Base-by-base conservation (phyloP, 2,797 vertebrate species). In the Buphagus erythrorhynchus region DNA sequence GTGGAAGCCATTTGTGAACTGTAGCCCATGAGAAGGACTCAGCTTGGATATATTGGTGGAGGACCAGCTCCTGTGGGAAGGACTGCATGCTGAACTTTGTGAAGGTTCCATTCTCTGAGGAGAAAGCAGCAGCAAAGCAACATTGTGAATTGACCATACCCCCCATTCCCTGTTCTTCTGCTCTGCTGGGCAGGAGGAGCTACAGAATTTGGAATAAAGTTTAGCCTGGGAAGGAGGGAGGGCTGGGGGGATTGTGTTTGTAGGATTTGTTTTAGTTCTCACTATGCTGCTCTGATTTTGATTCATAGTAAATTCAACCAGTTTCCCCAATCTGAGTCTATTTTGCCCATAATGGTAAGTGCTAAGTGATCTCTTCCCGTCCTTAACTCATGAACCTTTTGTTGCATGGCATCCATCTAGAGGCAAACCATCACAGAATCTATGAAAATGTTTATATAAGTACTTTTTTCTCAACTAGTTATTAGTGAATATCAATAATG, bases 241-340 rank as follows among this genome's bases (percentile, higher is more conserved):
- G 8, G 10, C 3, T 33, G 6, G 6, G 28, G 24, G 6, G 7
- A 43, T 1, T 0, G 1, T 45, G 17, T 69, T 89, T 16, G 9
- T 28, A 26, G 49, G 20, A 21, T 49, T 82, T 69, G 11, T 29
- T 82, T 49, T 51, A 33, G 10, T n/a, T 33, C 33, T 77, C 5
- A 2, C 17, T 57, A 3, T 45, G n/a, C 11, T 77, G 11, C 28
- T 71, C 49, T 58, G 49, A 45, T 65, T 58, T 40, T 71, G 24
- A 33, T 71, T 62, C 4, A 8, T 76, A 40, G 11, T 57, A 57
- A 51, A 26, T 69, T 63, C 36, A 57, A 16, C 24, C 15, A 5
- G 1, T 58, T 71, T 76, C 45, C 17, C 29, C 20, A 51, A 13
- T 10, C 7, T 0, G 1, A 29, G 7, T 58, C 51, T 28, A 1